Evolutionary conservation across 1,140 invertebrate species (phyloP).

Genomic region (Agrilus planipennis): DNA sequence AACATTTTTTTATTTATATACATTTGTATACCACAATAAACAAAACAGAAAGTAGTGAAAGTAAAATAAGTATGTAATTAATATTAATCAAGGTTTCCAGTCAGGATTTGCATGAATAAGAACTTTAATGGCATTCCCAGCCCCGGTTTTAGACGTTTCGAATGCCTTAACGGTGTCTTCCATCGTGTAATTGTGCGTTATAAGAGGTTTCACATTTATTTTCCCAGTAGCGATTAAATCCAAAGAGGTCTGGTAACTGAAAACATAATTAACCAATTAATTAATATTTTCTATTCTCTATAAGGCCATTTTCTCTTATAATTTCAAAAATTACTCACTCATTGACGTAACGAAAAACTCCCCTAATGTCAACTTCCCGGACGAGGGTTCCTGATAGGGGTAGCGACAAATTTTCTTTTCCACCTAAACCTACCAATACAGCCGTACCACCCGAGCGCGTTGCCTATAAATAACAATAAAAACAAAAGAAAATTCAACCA

Average conservation of each 20-base stretch:
- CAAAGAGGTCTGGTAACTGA: constrained; percentile 71
- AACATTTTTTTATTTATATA: background rate
- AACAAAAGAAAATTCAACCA: background rate
- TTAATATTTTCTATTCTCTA: background rate
- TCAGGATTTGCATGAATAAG: constrained; percentile 69
- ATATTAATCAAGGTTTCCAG: too few species aligned
- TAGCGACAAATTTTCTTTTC: constrained; percentile 61
- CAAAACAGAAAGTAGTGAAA: too few species aligned
- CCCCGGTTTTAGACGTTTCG: constrained; percentile 57
- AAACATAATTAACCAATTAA: constrained; percentile 16
- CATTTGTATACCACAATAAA: too few species aligned
- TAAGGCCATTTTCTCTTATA: background rate
- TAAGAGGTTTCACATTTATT: constrained; percentile 73
- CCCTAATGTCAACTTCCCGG: constrained; percentile 82
- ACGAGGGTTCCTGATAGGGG: constrained; percentile 69
- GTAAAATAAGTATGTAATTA: too few species aligned
- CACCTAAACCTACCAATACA: constrained; percentile 78
- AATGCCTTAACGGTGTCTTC: constrained; percentile 79
- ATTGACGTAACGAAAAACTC: constrained; percentile 85
- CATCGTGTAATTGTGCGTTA: constrained; percentile 79
- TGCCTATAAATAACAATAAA: constrained; percentile 42
- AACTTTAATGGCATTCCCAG: constrained; percentile 70
- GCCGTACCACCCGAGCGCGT: constrained; percentile 73
- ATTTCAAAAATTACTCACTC: constrained; percentile 43
- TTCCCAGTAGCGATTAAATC: constrained; percentile 68